Base-by-base conservation (phyloP, 2,888 invertebrate species). In the Heteromurus nitidus region DNA sequence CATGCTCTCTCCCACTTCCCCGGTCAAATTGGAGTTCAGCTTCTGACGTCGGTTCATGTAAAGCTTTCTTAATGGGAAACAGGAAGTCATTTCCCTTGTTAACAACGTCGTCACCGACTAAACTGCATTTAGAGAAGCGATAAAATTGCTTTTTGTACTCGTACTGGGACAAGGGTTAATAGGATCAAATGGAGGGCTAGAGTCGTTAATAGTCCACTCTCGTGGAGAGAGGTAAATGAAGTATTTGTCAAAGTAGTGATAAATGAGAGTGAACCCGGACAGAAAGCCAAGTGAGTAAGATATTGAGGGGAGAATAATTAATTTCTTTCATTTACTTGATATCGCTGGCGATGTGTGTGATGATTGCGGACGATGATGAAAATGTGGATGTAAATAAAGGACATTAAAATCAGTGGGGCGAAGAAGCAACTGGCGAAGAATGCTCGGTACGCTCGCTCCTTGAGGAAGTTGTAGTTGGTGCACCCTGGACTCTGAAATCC, bases 361-460 rank as follows among this genome's bases (percentile, higher is more conserved):
- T 92, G 92, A 60, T 89, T 89, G 50, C 90, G 89, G 0, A 93
- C 92, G 55, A 92, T 91, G 70, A 91, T 87, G 83, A 92, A 90
- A 85, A 93, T 92, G 88, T 92, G 92, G 0, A 90, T 88, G 88
- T 93, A 93, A 85, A 92, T 91, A 86, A 91, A 88, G 5, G 91
- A 90, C 91, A 93, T 93, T 31, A 91, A 85, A 2, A 91, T 85
- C 69, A 93, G 90, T 7, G 93, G 92, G 1, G 90, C 89, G 87
- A 93, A 91, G 87, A 93, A 91, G 31, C 92, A 88, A 1, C 90
- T 89, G 13, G 91, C 90, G 86, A 91, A 91, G 31, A 90, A 89
- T 58, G 90, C 87, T 47, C 92, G 90, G 87, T 91, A 92, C 58
- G 89, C 88, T 18, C 89, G 88, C 22, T 89, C 88, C 2, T 84